Base-by-base conservation (phyloP, 2,113 vertebrate genomes). In the Edolisoma coerulescens region DNA sequence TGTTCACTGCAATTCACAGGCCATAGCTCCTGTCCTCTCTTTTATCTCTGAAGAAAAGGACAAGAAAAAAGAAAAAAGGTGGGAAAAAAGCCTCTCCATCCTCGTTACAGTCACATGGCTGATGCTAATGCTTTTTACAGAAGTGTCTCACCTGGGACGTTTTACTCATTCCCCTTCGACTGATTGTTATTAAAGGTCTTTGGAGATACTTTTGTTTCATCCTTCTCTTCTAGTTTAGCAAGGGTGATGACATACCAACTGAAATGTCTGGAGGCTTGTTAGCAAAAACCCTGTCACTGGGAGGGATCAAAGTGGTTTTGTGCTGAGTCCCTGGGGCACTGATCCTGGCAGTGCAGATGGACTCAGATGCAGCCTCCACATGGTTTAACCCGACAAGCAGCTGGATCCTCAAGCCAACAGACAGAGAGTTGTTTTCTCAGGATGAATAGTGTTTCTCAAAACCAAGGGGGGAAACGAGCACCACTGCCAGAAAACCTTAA, bases 181-280 rank as follows among this genome's bases (percentile, higher is more conserved):
- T 95, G 96, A 95, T 94, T 93, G 79, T 92, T 97, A 96, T 96
- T 98, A 98, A 97, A 97, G 93, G 96, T 96, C 96, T 97, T 97
- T 95, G 93, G 94, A 97, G 92, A 97, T 96, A 96, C 94, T 97
- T 95, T 96, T 97, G 90, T 97, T 98, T 97, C 96, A 97, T 96
- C 91, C 90, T 96, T 97, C 96, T 82, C 81, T 96, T 97, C 97
- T 96, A 87, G 84, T 97, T 97, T 95, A 93, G 97, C 94, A 84
- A 88, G 94, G 97, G 96, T 96, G 96, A 97, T 98, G 97, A 97
- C 97, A 98, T 97, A 96, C 97, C 97, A 96, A 93, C 96, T 95
- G 78, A 96, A 97, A 97, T 97, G 97, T 98, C 98, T 97, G 96
- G 97, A 98, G 97, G 96, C 98, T 98, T 98, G 97, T 98, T 98